Base-by-base conservation (phyloP, 2,888 invertebrate species). In the Cosmorhoe ocellata region DNA sequence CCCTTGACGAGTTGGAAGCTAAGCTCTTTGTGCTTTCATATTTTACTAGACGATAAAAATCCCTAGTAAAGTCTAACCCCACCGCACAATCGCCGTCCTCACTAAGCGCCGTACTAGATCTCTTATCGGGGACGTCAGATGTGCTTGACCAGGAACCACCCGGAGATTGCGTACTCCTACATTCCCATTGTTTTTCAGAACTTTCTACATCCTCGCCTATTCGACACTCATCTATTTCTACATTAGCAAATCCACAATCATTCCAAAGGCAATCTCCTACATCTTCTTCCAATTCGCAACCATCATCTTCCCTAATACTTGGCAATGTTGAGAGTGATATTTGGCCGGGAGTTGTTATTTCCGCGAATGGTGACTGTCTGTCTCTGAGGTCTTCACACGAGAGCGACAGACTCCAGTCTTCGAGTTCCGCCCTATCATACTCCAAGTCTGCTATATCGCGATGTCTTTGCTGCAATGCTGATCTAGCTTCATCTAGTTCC, bases 11-110 rank as follows among this genome's bases (percentile, higher is more conserved):
- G 67, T 93, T 94, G 27, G 94, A 94, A 32, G 94, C 95, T 71
- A 95, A 84, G 76, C 95, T 95, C 76, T 94, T 95, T 56, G 94
- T 95, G 80, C 95, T 95, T 75, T 95, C 95, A 71, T 95, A 95
- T 81, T 95, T 95, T 37, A 95, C 95, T 57, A 95, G 91, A 26
- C 95, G 92, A 75, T 95, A 95, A 79, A 95, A 95, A 80, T 95
- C 95, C 59, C 95, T 88, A 3, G 95, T 95, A 68, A 95, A 95
- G 76, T 95, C 94, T 9, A 94, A 92, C 12, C 94, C 94, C 12
- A 94, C 90, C 31, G 94, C 92, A 55, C 93, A 91, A 68, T 94
- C 93, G 56, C 94, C 94, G 68, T 94, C 94, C 75, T 93, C 93
- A 59, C 94, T 94, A 45, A 94, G 75, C 2, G 94, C 94, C 3